phyloP scores from a whole-genome alignment of 2,888 invertebrate species.

The Calliopum simillimum region DNA sequence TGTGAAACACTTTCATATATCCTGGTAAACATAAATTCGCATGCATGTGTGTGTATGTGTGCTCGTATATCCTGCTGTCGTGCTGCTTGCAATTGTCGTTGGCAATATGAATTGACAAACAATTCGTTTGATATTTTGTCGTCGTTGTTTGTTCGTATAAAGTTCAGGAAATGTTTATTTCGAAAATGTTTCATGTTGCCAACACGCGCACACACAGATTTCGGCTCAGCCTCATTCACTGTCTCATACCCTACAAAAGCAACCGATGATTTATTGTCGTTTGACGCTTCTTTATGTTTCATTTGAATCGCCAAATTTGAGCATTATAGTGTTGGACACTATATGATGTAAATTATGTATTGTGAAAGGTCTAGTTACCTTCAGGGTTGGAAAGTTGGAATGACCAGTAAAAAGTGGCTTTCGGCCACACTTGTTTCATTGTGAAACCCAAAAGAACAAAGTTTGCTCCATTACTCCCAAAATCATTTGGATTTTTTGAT shows the following conservation, averaged over 20 bases:
- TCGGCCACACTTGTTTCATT: too few relatives aligned
- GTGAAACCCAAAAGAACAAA: too few relatives aligned
- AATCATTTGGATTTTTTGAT: too few relatives aligned
- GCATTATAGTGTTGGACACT: background rate
- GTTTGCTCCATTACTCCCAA: too few relatives aligned
- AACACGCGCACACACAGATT: slow-evolving; percentile 1
- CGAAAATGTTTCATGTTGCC: slow-evolving; percentile 19
- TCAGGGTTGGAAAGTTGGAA: too few relatives aligned
- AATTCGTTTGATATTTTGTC: slow-evolving; percentile 27
- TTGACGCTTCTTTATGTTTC: slow-evolving; percentile 25
- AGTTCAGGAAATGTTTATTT: slow-evolving; percentile 27
- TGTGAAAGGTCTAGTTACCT: too few relatives aligned
- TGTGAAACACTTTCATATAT: slow-evolving; percentile 47
- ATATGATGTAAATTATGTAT: too few relatives aligned
- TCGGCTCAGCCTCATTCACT: too few relatives aligned
- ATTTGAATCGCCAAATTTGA: slow-evolving; percentile 16
- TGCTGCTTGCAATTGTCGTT: slow-evolving; percentile 2
- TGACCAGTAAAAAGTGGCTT: too few relatives aligned
- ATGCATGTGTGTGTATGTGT: slow-evolving; percentile 12
- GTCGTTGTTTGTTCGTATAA: slow-evolving; percentile 11
- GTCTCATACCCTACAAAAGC: too few relatives aligned
- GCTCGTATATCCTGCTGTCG: slow-evolving; percentile 9
- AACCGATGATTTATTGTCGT: slow-evolving; percentile 23
- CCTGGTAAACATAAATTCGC: slow-evolving; percentile 39
- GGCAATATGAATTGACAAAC: slow-evolving; percentile 22